These are phyloP conservation scores for Sorex araneus DNA, from an alignment of 2,113 vertebrate species.

Conservation along the genomic window DNA sequence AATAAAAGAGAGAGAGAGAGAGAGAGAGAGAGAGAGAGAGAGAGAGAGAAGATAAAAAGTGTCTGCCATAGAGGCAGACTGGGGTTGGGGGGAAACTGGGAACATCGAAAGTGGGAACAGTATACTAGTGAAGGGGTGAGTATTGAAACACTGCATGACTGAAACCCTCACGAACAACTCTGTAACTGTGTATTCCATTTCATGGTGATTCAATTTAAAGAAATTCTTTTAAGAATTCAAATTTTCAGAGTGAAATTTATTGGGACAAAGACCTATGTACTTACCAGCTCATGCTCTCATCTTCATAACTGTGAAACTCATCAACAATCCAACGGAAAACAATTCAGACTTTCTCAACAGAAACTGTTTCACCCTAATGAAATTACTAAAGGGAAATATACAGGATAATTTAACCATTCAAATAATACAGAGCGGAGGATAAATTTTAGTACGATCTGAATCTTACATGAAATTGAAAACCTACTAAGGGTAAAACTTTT, in stretches of 20 bases:
- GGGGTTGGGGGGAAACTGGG: too few species aligned
- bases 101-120: too few species aligned
- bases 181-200: too few species aligned
- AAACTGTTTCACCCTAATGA: slow-evolving; percentile 35
- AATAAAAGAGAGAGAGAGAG: too few species aligned
- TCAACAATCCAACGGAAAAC: slow-evolving; percentile 19
- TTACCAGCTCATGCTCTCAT: background rate
- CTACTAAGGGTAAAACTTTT: background rate
- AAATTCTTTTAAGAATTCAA: slow-evolving; percentile 32
- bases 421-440: background rate
- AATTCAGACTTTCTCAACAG: slow-evolving; percentile 16
- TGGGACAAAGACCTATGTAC: slow-evolving; percentile 46
- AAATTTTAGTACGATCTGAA: background rate
- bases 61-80: too few species aligned
- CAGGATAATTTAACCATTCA: slow-evolving; percentile 36
- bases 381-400: slow-evolving; percentile 30
- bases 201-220: too few species aligned
- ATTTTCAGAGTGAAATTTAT: slow-evolving; percentile 61
- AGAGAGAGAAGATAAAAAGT: too few species aligned
- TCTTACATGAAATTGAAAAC: background rate
- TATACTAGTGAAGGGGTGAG: too few species aligned
- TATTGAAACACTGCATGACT: too few species aligned
- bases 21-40: too few species aligned
- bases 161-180: too few species aligned
- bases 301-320: slow-evolving; percentile 21